phyloP scores from a whole-genome alignment of 2,888 invertebrate genomes.

The Scaptomyza caliginosa region DNA sequence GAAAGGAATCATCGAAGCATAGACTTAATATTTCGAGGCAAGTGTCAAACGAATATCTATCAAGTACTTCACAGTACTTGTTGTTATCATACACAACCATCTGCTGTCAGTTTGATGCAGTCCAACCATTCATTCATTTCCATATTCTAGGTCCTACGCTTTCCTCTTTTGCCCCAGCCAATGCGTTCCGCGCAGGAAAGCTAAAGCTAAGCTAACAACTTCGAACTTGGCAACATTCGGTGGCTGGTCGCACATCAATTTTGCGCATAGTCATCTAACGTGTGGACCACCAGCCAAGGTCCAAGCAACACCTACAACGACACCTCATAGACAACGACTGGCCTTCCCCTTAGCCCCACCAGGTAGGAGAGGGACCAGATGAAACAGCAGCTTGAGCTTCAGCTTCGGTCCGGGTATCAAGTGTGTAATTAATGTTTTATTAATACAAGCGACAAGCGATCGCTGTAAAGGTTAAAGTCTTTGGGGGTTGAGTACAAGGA shows the following conservation, averaged over 20 bases:
- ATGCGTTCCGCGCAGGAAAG: not conserved
- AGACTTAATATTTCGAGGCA: too few species aligned
- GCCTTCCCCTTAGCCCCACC: too few species aligned
- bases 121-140: slow-evolving; percentile 36
- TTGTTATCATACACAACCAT: slow-evolving; percentile 29
- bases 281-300: slow-evolving; percentile 73
- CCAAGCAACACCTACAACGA: slow-evolving; percentile 71
- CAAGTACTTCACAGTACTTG: not conserved
- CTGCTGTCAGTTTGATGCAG: slow-evolving; percentile 46
- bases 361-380: not conserved
- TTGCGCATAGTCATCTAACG: slow-evolving; percentile 77
- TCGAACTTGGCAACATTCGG: slow-evolving; percentile 49
- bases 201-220: slow-evolving; percentile 11
- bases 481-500: slow-evolving; percentile 4
- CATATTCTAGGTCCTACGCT: not conserved
- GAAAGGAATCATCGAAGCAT: too few species aligned
- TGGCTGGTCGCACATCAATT: slow-evolving; percentile 72
- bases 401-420: slow-evolving; percentile 63
- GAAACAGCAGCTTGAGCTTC: slow-evolving; percentile 11
- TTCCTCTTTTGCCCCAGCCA: not conserved
- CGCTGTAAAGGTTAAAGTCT: slow-evolving; percentile 51
- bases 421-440: slow-evolving; percentile 84
- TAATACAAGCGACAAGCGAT: slow-evolving; percentile 84
- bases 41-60: slow-evolving; percentile 9
- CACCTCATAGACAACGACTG: slow-evolving; percentile 66